Conservation (phyloP, 2,888 invertebrate species). For the Ganaspis brasiliensis region DNA sequence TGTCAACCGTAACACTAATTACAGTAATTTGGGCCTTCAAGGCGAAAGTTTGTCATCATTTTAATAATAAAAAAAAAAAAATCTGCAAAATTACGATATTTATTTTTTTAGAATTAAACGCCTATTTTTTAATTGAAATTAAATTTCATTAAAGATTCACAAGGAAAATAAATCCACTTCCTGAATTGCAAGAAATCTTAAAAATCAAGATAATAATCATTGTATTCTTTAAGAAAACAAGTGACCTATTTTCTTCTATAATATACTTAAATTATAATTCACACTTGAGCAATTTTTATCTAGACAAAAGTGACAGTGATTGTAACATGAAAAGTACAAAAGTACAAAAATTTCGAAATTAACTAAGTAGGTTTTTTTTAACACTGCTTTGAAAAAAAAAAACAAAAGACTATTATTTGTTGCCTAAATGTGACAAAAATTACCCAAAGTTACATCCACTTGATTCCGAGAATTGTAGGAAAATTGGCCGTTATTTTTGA, state of each 20-base stretch:
- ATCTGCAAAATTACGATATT: too few relatives aligned
- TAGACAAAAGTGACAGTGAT: too few relatives aligned
- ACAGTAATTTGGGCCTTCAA: neutral
- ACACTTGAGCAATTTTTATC: too few relatives aligned
- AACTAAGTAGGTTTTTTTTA: neutral
- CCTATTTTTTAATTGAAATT: too few relatives aligned
- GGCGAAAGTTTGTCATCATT: conserved; percentile 12
- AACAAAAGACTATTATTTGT: conserved; percentile 28
- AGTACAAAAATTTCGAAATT: neutral
- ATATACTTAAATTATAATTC: too few relatives aligned
- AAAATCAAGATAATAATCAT: too few relatives aligned
- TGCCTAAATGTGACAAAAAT: conserved; percentile 5
- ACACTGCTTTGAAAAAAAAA: neutral
- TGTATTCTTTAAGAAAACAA: too few relatives aligned
- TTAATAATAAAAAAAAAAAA: neutral
- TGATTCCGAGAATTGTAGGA: neutral
- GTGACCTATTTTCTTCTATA: too few relatives aligned
- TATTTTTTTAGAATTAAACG: too few relatives aligned
- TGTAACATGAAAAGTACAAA: neutral
- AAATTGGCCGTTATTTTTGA: conserved; percentile 24
- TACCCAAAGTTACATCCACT: conserved; percentile 5
- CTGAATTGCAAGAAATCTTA: too few relatives aligned
- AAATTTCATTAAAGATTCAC: too few relatives aligned
- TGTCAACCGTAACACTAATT: conserved; percentile 20
- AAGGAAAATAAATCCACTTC: too few relatives aligned